Evolutionary conservation across 2,113 vertebrate species (phyloP), one percentile per base, ranked within the genome.

Genomic region (Psittacus erithacus): DNA sequence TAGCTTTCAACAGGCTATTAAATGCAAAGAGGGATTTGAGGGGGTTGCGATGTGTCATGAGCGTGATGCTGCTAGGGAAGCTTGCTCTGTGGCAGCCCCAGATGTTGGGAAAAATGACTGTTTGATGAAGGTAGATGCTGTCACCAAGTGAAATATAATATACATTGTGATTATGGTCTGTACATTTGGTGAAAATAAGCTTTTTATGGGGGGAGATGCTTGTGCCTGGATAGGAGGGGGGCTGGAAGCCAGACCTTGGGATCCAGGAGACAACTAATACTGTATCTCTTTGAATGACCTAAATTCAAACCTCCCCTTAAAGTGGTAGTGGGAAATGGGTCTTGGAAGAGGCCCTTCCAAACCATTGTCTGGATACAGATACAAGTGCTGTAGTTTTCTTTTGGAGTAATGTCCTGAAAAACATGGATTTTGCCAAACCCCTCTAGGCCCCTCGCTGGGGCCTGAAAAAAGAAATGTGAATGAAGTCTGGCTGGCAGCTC

Each of bases 241-340:
- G 73, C 92, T 88, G 88, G 90, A 57, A 95, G 94, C 46, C 88
- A 78, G 91, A 94, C 67, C 43, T 65, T 33, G 87, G 49, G 57
- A 44, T 81, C 18, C 6, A 33, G 75, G 38, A 46, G 75, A 27
- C 7, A 47, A 43, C 6, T 28, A 7, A 14, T 39, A 11, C 29
- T 5, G 23, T 73, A 85, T 46, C 43, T 43, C n/a, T 39, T 10
- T 29, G 25, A 44, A 53, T 3, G 6, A 3, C 18, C 78, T 62
- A 68, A 78, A 86, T 67, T 31, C 29, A 1, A 4, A 2, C 6
- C 81, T 49, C 11, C 19, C 47, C 43, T 64, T 17, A 10, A 81
- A 88, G 73, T 1, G 2, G 52, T 12, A 44, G 10, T 0, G 5
- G 69, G 52, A 79, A 60, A 89, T 1, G 2, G 38, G 47, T 25